Conservation (phyloP, 2,888 invertebrate species). For the Cordilura impudica region DNA sequence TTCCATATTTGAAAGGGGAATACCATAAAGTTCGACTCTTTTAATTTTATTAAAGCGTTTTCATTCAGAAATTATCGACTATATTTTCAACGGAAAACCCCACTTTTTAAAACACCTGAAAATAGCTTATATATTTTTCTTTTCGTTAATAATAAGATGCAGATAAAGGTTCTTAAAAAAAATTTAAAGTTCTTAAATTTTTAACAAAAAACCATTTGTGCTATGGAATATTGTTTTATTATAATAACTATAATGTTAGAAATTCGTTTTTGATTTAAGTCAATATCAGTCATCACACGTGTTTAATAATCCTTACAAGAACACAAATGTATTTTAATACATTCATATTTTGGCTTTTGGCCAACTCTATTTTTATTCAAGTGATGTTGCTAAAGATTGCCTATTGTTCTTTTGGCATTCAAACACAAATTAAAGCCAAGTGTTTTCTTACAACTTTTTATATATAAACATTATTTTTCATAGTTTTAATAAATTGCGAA, state of each 20-base stretch:
- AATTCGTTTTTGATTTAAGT: slow-evolving; percentile 6
- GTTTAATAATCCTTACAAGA: neutral
- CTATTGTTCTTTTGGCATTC: slow-evolving; percentile 46
- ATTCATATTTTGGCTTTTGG: neutral
- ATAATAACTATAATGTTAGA: neutral
- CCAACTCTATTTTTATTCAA: neutral
- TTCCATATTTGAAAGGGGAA: too few species aligned
- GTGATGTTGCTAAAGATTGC: neutral
- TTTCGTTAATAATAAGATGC: too few species aligned
- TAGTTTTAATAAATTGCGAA: too few species aligned
- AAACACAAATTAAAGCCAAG: slow-evolving; percentile 26
- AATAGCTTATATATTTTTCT: too few species aligned
- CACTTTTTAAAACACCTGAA: too few species aligned
- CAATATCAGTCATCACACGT: slow-evolving; percentile 27
- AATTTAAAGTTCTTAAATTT: neutral
- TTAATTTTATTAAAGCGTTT: too few species aligned
- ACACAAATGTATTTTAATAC: neutral
- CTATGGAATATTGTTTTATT: neutral
- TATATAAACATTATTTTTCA: neutral
- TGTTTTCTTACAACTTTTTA: too few species aligned
- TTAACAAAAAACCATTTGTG: neutral
- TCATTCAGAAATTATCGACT: too few species aligned
- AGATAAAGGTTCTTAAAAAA: too few species aligned
- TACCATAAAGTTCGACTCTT: too few species aligned
- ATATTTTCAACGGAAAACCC: too few species aligned